Percentiles rank a stretch among this genome's conserved stretches.
phyloP scores from a whole-genome alignment of 2,888 invertebrate species.

The Actias luna region DNA sequence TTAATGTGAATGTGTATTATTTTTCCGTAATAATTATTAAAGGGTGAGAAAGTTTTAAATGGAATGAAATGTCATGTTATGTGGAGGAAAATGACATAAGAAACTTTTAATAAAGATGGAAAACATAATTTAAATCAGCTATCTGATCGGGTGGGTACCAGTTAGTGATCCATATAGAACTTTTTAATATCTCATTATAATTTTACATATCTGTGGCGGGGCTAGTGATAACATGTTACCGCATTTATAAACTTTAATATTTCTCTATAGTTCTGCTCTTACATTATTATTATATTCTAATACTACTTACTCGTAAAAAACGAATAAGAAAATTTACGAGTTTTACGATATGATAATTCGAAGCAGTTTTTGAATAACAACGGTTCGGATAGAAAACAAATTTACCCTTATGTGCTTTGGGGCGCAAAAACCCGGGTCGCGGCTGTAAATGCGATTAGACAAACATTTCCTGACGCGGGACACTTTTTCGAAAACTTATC shows the following conservation, averaged over 20 bases:
- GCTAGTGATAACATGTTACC: background rate
- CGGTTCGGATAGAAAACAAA: constrained; percentile 22
- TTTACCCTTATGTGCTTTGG: constrained; percentile 55
- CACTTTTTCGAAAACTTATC: constrained; percentile 78
- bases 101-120: no score
- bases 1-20: no score
- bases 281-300: no score
- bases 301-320: background rate
- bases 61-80: no score
- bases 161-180: no score
- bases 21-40: no score
- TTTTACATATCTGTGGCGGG: background rate
- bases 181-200: background rate
- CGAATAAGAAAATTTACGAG: background rate
- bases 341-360: constrained; percentile 3
- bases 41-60: no score
- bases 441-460: constrained; percentile 79
- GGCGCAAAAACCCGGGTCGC: constrained; percentile 66
- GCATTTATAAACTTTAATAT: no score
- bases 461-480: constrained; percentile 79
- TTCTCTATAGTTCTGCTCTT: no score
- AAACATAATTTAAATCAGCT: no score
- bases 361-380: constrained; percentile 33
- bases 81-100: no score
- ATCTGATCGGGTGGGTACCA: no score